Evolutionary conservation across 2,797 vertebrate species (phyloP).

Genomic region (Halcyon smyrnensis): DNA sequence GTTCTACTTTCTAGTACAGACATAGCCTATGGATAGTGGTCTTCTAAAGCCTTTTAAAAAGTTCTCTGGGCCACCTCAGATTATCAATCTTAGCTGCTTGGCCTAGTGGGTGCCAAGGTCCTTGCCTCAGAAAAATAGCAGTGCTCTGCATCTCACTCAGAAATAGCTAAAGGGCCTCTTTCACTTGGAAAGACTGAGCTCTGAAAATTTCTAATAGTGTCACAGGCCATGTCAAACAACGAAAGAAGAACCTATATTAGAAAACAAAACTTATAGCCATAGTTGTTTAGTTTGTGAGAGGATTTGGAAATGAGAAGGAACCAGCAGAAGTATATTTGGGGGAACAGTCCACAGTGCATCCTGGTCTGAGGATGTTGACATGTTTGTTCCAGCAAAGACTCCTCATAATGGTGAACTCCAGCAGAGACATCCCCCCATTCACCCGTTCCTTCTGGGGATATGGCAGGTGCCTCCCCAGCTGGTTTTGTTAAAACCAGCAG

Average conservation of each 20-base stretch:
- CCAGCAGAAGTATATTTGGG: not conserved
- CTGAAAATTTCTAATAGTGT: not conserved
- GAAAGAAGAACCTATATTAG: not conserved
- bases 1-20: not conserved
- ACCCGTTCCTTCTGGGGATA: not conserved
- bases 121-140: not conserved
- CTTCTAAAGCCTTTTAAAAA: not conserved
- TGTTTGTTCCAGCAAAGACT: not conserved
- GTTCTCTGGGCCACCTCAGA: not conserved
- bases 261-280: not conserved
- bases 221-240: not conserved
- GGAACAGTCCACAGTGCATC: not conserved
- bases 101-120: not conserved
- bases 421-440: not conserved
- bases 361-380: not conserved
- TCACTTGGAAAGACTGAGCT: fast-evolving
- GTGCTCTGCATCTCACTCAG: not conserved
- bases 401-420: not conserved
- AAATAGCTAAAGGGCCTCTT: not conserved
- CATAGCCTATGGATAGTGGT: not conserved
- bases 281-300: not conserved
- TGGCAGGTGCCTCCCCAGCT: not conserved
- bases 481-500: not conserved
- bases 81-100: not conserved
- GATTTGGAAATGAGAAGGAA: not conserved